These are phyloP conservation scores for Phrynocephalus versicolor DNA, from an alignment of 2,113 vertebrate species.

Conservation along the genomic window DNA sequence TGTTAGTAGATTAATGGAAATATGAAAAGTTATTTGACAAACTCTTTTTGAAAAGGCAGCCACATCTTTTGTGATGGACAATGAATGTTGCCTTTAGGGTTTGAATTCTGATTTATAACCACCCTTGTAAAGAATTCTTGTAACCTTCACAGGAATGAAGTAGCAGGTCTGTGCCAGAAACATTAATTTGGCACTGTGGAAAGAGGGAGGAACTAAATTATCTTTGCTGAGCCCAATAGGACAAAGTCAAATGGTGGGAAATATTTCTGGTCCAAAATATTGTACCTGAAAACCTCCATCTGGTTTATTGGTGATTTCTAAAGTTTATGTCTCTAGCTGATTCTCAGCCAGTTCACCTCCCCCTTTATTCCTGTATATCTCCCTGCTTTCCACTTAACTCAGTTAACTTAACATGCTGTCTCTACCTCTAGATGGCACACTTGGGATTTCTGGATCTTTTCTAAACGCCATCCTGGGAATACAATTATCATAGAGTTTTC, in stretches of 20 bases:
- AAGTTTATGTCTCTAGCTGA: slow-evolving; percentile 41
- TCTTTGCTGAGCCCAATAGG: slow-evolving; percentile 24
- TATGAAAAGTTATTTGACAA: background rate
- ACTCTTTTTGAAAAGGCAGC: no score
- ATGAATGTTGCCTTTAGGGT: background rate
- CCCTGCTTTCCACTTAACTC: slow-evolving; percentile 41
- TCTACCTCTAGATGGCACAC: slow-evolving; percentile 11
- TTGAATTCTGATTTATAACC: slow-evolving; percentile 3
- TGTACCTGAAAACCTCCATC: slow-evolving; percentile 53
- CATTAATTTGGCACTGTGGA: slow-evolving; percentile 9
- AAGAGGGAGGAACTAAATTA: slow-evolving; percentile 52
- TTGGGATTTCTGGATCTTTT: slow-evolving; percentile 44
- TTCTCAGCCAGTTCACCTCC: slow-evolving; percentile 30
- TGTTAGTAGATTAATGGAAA: background rate
- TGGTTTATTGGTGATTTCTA: slow-evolving; percentile 47
- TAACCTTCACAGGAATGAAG: slow-evolving; percentile 37
- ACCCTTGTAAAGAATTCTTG: background rate
- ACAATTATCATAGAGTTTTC: slow-evolving; percentile 50
- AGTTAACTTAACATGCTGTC: slow-evolving; percentile 35
- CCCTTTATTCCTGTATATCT: slow-evolving; percentile 36
- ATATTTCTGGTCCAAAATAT: slow-evolving; percentile 42
- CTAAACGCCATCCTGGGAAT: slow-evolving; percentile 43
- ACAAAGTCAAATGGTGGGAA: slow-evolving; percentile 43
- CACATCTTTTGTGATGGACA: background rate
- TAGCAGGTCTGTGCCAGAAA: slow-evolving; percentile 37